Evolutionary conservation across 2,888 invertebrate genomes (phyloP), one percentile per base, ranked within the genome.

Genomic region (Protonemura montana): DNA sequence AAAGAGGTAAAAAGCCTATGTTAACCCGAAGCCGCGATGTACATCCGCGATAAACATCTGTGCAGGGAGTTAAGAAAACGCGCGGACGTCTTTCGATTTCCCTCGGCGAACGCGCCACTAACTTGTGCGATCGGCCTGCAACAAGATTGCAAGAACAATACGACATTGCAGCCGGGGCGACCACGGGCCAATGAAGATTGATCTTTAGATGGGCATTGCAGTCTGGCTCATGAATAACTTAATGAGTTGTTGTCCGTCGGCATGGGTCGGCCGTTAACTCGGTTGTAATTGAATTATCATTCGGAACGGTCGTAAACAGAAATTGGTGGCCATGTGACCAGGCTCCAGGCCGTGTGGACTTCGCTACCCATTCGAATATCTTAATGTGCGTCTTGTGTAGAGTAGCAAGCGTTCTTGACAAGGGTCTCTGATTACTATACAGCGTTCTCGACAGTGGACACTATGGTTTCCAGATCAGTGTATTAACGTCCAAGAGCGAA

Each of bases 281-380:
- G 21, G 35, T 6, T 59, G 84, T 84, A 84, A 84, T 84, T 84
- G 59, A 84, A 76, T 84, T 84, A 84, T 42, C 84, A 84, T 84
- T 84, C 26, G 5, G 84, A 76, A 76, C 35, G 82, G 42, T 35
- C 82, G 21, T 26, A 83, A 78, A 41, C 82, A 83, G 42, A 83
- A 83, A 42, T 83, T 83, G 42, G 82, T n/a, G 25, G 82, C 41
- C 35, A 26, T 25, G 82, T n/a, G 82, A 10, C 10, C n/a, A n/a
- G n/a, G 35, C 35, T 35, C 35, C 35, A 10, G 35, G 25, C 35
- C 26, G 10, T 10, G 41, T 25, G n/a, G 27, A 16, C 42, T 41
- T 85, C 21, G 5, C 77, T 76, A 28, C 35, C 42, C 77, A 87
- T 85, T 87, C 35, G 85, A 85, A 87, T 87, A 87, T 87, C 87